Conservation (phyloP, 1,140 invertebrate species). For the Ditylenchus dipsaci region DNA sequence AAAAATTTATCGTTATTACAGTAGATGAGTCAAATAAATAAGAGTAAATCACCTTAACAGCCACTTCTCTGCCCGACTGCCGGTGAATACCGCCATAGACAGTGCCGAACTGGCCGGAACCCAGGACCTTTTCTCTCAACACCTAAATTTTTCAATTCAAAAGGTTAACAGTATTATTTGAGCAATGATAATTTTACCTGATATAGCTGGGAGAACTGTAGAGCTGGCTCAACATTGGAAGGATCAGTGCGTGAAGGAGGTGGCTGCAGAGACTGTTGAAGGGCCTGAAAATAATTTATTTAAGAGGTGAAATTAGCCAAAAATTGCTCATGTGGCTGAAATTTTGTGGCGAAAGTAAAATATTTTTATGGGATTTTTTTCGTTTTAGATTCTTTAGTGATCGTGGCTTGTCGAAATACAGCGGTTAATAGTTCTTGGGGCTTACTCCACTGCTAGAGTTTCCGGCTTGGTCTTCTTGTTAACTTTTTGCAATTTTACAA, state of each 20-base stretch:
- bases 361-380: too few relatives aligned
- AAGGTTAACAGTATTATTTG: conserved; percentile 32
- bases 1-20: background rate
- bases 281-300: conserved; percentile 29
- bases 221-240: conserved; percentile 51
- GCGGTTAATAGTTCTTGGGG: too few relatives aligned
- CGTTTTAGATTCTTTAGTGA: too few relatives aligned
- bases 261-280: conserved; percentile 50
- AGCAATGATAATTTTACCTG: conserved; percentile 29
- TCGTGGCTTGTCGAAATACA: too few relatives aligned
- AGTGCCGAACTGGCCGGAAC: conserved; percentile 95
- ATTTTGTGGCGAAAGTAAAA: too few relatives aligned
- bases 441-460: too few relatives aligned
- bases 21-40: background rate
- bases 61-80: conserved; percentile 73
- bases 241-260: conserved; percentile 44
- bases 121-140: conserved; percentile 89
- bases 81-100: conserved; percentile 76
- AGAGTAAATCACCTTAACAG: conserved; percentile 74
- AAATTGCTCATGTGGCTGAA: too few relatives aligned
- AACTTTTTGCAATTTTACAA: too few relatives aligned
- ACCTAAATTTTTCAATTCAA: conserved; percentile 75
- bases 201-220: conserved; percentile 54
- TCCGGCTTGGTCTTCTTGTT: too few relatives aligned
- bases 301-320: too few relatives aligned